Evolutionary conservation across 2,888 invertebrate genomes (phyloP).

Genomic region (Oconnorella tubifera): DNA sequence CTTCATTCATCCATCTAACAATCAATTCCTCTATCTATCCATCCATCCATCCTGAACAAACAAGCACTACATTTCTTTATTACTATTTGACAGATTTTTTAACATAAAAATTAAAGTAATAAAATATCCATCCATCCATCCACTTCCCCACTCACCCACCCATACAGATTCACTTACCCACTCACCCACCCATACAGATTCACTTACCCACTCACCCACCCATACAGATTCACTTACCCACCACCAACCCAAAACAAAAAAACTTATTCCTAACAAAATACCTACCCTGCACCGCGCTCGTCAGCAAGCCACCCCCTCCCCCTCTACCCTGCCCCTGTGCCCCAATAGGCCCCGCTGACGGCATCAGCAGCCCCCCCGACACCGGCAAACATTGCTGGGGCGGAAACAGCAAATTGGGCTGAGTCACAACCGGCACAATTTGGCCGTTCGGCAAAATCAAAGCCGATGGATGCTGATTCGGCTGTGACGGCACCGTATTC

Average conservation of each 20-base stretch:
- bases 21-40: too few species aligned
- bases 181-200: too few species aligned
- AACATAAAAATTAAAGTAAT: too few species aligned
- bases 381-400: conserved; percentile 33
- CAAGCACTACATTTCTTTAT: too few species aligned
- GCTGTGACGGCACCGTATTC: conserved; percentile 31
- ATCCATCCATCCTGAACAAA: too few species aligned
- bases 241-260: conserved; percentile 3
- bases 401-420: conserved; percentile 44
- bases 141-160: too few species aligned
- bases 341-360: conserved; percentile 15
- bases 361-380: conserved; percentile 30
- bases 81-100: too few species aligned
- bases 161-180: too few species aligned
- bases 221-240: too few species aligned
- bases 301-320: not conserved
- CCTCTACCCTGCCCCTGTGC: not conserved
- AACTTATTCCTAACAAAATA: conserved; percentile 8
- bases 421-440: conserved; percentile 56
- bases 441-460: conserved; percentile 56
- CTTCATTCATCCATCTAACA: too few species aligned
- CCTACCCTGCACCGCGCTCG: not conserved
- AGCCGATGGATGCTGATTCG: conserved; percentile 51
- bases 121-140: too few species aligned
- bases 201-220: too few species aligned